A percentile compares a stretch with the other conserved stretches of the same genome.
Evolutionary conservation across 2,888 invertebrate species (phyloP).

Genomic region (Tenodera sinensis): DNA sequence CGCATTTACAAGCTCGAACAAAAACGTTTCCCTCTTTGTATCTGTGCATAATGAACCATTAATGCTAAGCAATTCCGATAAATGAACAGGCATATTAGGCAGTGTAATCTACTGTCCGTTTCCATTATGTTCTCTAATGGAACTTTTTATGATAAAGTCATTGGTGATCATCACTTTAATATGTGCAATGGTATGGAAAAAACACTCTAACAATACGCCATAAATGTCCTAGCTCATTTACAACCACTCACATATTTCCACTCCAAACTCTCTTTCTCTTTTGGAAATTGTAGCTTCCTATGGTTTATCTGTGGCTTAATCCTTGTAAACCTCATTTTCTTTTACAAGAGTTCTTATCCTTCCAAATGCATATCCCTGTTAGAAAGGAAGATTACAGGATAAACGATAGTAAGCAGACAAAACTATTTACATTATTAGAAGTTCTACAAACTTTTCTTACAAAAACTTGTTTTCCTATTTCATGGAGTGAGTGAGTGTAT

Average conservation of each 20-base stretch:
- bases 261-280: neutral
- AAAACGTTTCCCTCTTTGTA: neutral
- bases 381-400: too few species aligned
- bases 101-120: neutral
- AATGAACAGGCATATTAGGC: neutral
- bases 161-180: neutral
- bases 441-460: too few species aligned
- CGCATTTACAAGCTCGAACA: neutral
- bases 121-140: neutral
- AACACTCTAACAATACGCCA: neutral
- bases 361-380: too few species aligned
- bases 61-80: neutral
- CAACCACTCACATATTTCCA: neutral
- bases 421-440: too few species aligned
- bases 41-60: neutral
- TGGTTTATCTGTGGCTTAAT: too few species aligned
- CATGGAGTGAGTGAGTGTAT: too few species aligned
- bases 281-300: neutral
- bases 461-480: too few species aligned
- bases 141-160: neutral
- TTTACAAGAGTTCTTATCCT: too few species aligned
- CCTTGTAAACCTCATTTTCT: too few species aligned
- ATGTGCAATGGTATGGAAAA: neutral
- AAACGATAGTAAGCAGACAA: too few species aligned
- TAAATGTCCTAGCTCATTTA: neutral